These are phyloP conservation scores for Cydia strobilella DNA, from an alignment of 1,140 invertebrate genomes.

Conservation along the genomic window DNA sequence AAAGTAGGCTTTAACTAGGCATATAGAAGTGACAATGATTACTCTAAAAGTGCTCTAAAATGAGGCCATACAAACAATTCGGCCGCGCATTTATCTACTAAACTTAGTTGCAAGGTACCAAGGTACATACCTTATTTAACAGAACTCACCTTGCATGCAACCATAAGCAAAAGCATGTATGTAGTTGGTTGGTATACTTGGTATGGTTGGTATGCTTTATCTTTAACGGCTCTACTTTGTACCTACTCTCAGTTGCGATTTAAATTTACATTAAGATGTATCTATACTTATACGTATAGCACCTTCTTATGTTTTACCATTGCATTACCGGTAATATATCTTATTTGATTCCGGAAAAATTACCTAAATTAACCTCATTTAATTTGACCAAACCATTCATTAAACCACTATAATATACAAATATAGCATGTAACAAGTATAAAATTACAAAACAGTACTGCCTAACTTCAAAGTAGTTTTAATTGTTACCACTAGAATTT, in stretches of 20 bases:
- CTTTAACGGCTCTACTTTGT: neutral
- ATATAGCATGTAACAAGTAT: neutral
- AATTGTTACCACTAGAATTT: neutral
- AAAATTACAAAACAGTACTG: neutral
- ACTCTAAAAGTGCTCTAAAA: no score
- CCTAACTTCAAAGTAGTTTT: neutral
- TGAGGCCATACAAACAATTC: constrained; percentile 15
- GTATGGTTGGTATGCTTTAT: constrained; percentile 14
- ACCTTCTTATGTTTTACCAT: neutral
- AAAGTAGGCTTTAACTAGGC: neutral
- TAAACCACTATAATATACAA: neutral
- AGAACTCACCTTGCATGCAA: constrained; percentile 18
- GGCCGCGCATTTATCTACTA: neutral
- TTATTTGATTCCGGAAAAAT: neutral
- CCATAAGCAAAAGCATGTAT: constrained; percentile 7
- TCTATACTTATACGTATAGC: no score
- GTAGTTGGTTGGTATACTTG: neutral
- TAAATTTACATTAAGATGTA: neutral
- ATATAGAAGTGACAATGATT: neutral
- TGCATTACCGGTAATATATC: neutral
- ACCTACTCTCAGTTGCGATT: neutral
- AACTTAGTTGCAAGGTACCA: neutral
- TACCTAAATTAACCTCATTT: neutral
- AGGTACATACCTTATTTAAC: constrained; percentile 7
- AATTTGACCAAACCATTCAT: no score